Base-by-base conservation (phyloP, 64 coral and sea anemone species). In the Montipora capricornis region DNA sequence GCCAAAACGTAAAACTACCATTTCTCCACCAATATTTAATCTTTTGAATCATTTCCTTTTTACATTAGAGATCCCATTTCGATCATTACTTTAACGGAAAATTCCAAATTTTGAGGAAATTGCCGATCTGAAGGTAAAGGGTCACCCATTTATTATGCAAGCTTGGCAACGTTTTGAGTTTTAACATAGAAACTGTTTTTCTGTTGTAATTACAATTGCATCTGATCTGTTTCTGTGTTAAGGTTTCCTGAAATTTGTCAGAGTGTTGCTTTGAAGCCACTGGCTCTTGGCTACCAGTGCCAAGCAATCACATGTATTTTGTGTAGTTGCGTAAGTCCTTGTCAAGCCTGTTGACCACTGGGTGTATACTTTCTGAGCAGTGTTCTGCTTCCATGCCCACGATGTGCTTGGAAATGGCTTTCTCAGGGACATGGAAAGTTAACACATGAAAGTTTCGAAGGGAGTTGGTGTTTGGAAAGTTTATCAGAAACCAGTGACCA, bases 331-430 rank as follows among this genome's bases (percentile, higher is more conserved):
- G 70, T 93, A 93, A 7, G 47, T 22, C 12, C 84, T 22, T 76
- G 20, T 93, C 78, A 16, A 93, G 71, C 7, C 6, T 49, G 58
- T 93, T 93, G 5, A 93, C 78, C 3, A 93, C 67, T 70, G 92
- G 77, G 16, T 93, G 92, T 19, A 93, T 88, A 3, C 82, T 87
- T 68, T 93, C 91, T n/a, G 91, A 93, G 15, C 49, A 69, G 55
- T 87, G 91, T 20, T 93, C 91, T 8, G 57, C 91, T 50, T 93
- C 91, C 91, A 93, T 93, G 19, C 83, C 83, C 0, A 92, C 81
- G 47, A 73, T 86, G 3, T 6, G 22, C 44, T 15, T 16, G 3
- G 49, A 29, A 9, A 87, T 64, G 50, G 91, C 91, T 49, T 93
- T 93, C 60, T 93, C 80, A 51, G 83, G 91, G 24, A 87, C 91